Evolutionary conservation across 2,797 vertebrate species (phyloP), one percentile per base, ranked within the genome.

Genomic region (Acanthopagrus latus): DNA sequence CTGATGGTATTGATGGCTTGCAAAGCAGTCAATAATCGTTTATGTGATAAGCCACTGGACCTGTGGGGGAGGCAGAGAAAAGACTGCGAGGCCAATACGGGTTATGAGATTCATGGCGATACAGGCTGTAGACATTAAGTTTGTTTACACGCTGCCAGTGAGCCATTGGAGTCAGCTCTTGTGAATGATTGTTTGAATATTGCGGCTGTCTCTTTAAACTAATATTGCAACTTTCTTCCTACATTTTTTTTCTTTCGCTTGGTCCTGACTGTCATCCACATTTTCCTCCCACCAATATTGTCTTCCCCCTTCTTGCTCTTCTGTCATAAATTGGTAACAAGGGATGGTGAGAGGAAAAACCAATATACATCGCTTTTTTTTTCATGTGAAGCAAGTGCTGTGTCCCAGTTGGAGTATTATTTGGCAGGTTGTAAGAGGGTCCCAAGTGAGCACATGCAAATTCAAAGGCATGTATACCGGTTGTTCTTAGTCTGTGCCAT

Each of bases 1-100:
- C 78, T 86, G 83, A 88, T 81, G 69, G 54, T 88, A 94, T 93
- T 92, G 91, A 93, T 80, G 82, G 78, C 84, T 86, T 59, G 67
- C 68, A 80, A 83, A 72, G 85, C 69, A 81, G 86, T 90, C 92
- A 82, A 93, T 93, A 93, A 91, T 92, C 83, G 59, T 93, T 93
- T 90, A 86, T 84, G 85, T 90, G 88, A 90, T 93, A 92, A 93
- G 87, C 88, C 84, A 88, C 82, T 87, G 88, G 83, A 90, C 78
- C 86, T 74, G 83, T 75, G 64, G 54, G 71, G 72, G 71, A 86
- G 85, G 84, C 83, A 78, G 75, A 81, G 84, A 80, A 84, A 84
- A 83, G 62, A 73, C 79, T 84, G 70, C 50, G 7, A 79, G 83
- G 89, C 79, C 77, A 81, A 80, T 63, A 64, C 13, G 50, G 83